These are phyloP conservation scores for Teleiodes luculella DNA, from an alignment of 2,888 invertebrate genomes.

Conservation along the genomic window DNA sequence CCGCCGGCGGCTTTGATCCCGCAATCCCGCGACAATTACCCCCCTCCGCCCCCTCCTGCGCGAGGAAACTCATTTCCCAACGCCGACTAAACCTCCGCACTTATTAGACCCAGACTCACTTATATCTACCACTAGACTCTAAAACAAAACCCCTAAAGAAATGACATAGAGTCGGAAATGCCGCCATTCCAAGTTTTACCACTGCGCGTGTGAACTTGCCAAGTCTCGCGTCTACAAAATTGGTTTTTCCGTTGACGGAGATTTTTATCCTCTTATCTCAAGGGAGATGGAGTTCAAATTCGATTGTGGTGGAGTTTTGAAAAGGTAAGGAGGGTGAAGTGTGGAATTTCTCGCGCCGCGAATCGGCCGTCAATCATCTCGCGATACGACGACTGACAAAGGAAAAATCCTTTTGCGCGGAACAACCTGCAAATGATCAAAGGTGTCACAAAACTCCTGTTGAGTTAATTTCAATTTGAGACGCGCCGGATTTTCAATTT, in stretches of 20 bases:
- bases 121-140: conserved; percentile 14
- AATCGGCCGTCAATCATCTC: conserved; percentile 71
- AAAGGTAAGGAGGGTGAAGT: conserved; percentile 15
- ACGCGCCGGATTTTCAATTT: conserved; percentile 29
- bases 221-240: conserved; percentile 28
- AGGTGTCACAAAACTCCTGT: conserved; percentile 62
- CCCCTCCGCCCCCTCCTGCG: conserved; percentile 34
- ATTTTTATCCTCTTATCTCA: conserved; percentile 5
- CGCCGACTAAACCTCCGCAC: conserved; percentile 64
- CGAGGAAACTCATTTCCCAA: conserved; percentile 76
- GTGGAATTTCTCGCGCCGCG: conserved; percentile 59
- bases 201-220: conserved; percentile 22
- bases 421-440: conserved; percentile 66
- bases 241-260: conserved; percentile 21
- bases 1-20: conserved; percentile 51
- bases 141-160: not conserved
- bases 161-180: conserved; percentile 29
- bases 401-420: conserved; percentile 70
- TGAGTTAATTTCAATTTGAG: conserved; percentile 62
- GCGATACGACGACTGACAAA: conserved; percentile 68
- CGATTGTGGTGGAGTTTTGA: not conserved
- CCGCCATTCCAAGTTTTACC: conserved; percentile 19
- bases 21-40: conserved; percentile 62
- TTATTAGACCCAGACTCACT: conserved; percentile 56
- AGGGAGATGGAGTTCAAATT: conserved; percentile 27